Evolutionary conservation across 1,140 invertebrate genomes (phyloP).

Genomic region (Tetraneura akinire): DNA sequence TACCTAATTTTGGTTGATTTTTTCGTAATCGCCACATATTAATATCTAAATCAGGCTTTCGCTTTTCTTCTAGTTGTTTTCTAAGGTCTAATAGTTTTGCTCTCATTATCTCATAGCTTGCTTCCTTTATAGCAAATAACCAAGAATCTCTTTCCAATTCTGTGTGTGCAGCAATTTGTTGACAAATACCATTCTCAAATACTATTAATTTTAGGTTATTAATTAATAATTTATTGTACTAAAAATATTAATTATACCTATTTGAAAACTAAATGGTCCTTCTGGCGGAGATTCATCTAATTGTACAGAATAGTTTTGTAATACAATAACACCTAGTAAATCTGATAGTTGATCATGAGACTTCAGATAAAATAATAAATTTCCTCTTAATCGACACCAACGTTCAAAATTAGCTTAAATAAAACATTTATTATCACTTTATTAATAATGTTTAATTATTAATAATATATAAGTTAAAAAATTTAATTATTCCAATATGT

Average conservation of each 20-base stretch:
- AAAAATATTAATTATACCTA: constrained; percentile 62
- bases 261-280: constrained; percentile 69
- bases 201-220: constrained; percentile 61
- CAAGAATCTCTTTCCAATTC: constrained; percentile 82
- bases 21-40: constrained; percentile 70
- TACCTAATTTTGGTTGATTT: constrained; percentile 61
- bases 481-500: neutral
- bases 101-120: constrained; percentile 81
- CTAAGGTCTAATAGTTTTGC: constrained; percentile 71
- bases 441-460: constrained; percentile 10
- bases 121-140: constrained; percentile 81
- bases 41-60: constrained; percentile 69
- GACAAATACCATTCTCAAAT: constrained; percentile 78
- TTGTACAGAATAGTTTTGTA: constrained; percentile 81
- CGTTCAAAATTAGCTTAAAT: constrained; percentile 76
- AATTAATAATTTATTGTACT: constrained; percentile 51
- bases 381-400: constrained; percentile 89
- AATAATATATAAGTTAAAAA: neutral
- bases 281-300: constrained; percentile 67
- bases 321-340: constrained; percentile 81
- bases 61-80: constrained; percentile 59
- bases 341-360: constrained; percentile 85
- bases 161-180: constrained; percentile 77
- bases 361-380: constrained; percentile 93
- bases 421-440: constrained; percentile 26